Percentiles rank a stretch among this genome's conserved stretches.
These are phyloP conservation scores for Poicephalus gulielmi DNA, from an alignment of 2,113 vertebrate species.

Conservation along the genomic window DNA sequence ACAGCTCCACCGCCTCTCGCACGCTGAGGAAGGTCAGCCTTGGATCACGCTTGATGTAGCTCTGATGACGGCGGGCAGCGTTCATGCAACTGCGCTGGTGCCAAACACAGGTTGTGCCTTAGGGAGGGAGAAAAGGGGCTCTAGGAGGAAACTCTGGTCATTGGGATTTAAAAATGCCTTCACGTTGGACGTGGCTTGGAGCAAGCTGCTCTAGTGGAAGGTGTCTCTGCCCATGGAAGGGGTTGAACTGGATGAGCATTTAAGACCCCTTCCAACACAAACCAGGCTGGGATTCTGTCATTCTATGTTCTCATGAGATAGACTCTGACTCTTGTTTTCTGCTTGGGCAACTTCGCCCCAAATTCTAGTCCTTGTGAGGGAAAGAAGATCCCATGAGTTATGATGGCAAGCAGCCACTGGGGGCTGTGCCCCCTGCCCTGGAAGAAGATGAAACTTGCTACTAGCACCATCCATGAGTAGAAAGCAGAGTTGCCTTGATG, in stretches of 20 bases:
- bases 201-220: not conserved
- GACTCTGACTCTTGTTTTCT: not conserved
- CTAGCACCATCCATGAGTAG: not conserved
- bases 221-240: not conserved
- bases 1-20: rapidly evolving
- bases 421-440: not conserved
- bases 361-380: not conserved
- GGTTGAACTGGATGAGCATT: not conserved
- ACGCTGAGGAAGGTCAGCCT: not conserved
- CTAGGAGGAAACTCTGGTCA: not conserved
- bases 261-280: not conserved
- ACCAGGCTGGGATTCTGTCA: not conserved
- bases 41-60: not conserved
- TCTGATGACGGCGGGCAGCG: rapidly evolving
- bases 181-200: not conserved
- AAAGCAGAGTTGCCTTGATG: not conserved
- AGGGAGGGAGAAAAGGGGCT: not conserved
- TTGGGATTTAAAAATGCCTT: not conserved
- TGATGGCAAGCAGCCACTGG: rapidly evolving
- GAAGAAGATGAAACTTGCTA: not conserved
- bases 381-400: not conserved
- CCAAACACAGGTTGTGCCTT: not conserved
- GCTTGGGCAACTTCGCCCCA: not conserved
- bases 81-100: rapidly evolving
- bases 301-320: not conserved